Conservation (phyloP, 2,113 vertebrate species). For the Microcebus murinus region DNA sequence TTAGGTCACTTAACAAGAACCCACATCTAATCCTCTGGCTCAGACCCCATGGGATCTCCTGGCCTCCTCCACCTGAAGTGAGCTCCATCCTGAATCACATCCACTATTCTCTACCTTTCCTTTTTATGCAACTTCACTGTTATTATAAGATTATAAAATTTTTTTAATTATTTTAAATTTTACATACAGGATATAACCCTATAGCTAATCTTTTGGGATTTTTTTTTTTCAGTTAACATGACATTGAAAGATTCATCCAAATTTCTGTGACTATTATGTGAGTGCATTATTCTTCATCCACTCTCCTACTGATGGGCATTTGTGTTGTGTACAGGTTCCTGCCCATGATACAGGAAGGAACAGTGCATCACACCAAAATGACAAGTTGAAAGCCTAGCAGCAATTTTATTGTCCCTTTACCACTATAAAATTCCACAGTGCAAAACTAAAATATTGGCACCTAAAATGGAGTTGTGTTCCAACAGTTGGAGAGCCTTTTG, state of each 20-base stretch:
- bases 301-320: neutral
- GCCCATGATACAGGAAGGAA: neutral
- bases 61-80: too few relatives aligned
- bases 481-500: neutral
- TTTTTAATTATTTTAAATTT: conserved; percentile 12
- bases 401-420: neutral
- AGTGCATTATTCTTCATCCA: neutral
- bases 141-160: neutral
- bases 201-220: neutral
- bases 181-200: neutral
- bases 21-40: neutral
- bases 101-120: neutral
- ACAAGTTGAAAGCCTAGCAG: neutral
- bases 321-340: neutral
- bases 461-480: neutral
- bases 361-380: neutral
- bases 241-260: neutral
- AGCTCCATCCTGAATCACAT: neutral
- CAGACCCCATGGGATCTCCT: neutral
- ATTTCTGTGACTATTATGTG: neutral
- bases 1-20: neutral
- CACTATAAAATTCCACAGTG: neutral
- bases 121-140: neutral
- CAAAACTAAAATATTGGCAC: neutral
- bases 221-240: neutral